A percentile compares a stretch with the other conserved stretches of the same genome.
phyloP scores from a whole-genome alignment of 2,113 vertebrate genomes.

The Cnemophilus loriae region DNA sequence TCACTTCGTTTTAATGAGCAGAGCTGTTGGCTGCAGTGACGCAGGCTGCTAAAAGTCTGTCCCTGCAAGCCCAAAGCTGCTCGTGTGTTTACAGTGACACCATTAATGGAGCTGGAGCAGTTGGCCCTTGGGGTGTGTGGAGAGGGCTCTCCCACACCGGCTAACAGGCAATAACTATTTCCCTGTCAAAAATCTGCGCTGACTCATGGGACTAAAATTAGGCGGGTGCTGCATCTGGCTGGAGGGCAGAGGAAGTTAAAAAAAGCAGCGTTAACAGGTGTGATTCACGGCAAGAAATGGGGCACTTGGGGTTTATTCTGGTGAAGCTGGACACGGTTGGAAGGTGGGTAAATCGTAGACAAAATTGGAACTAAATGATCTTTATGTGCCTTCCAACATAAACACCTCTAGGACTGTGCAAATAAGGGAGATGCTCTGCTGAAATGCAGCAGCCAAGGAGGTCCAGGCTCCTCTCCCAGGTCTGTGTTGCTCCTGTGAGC shows the following conservation, averaged over 20 bases:
- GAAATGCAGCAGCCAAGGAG: neutral
- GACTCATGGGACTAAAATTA: neutral
- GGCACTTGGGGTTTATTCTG: neutral
- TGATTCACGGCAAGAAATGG: accelerated
- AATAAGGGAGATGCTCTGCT: neutral
- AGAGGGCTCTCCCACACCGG: accelerated
- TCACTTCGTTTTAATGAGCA: neutral
- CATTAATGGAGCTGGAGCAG: neutral
- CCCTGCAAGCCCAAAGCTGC: neutral
- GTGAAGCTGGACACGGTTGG: neutral
- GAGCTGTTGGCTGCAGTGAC: neutral
- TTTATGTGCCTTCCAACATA: neutral
- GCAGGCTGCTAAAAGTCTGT: neutral
- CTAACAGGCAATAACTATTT: neutral
- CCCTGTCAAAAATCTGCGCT: neutral
- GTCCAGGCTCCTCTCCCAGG: neutral
- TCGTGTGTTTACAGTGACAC: neutral
- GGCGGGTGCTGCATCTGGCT: neutral
- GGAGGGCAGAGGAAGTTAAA: neutral
- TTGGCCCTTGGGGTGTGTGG: neutral
- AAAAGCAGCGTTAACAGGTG: neutral
- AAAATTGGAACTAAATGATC: accelerated
- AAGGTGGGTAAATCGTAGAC: accelerated
- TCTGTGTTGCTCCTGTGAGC: no score
- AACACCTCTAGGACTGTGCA: accelerated